Evolutionary conservation across 2,113 vertebrate species (phyloP).

Genomic region (Zosterops japonicus): DNA sequence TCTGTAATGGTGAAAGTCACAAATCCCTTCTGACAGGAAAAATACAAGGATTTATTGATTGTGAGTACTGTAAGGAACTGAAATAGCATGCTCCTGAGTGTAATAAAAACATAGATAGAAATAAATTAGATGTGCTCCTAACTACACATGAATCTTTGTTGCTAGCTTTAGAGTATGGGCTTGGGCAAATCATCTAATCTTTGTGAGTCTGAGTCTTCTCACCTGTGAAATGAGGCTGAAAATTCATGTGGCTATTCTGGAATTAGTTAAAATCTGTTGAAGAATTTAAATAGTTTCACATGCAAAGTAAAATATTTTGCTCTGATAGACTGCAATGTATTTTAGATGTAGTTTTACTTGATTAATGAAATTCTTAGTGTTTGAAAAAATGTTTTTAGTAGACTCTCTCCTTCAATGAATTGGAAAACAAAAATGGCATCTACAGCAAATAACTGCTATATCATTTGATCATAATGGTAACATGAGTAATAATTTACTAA

Average conservation of each 20-base stretch:
- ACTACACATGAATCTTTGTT: neutral
- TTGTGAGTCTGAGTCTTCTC: neutral
- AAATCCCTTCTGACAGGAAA: slow-evolving; percentile 39
- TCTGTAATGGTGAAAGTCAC: slow-evolving; percentile 25
- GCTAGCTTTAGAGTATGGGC: neutral
- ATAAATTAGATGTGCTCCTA: slow-evolving; percentile 33
- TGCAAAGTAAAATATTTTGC: neutral
- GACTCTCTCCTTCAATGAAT: neutral
- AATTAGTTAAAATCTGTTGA: neutral
- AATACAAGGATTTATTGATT: slow-evolving; percentile 41
- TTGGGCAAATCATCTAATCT: neutral
- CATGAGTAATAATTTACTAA: neutral
- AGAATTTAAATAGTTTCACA: neutral
- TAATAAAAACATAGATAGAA: slow-evolving; percentile 46
- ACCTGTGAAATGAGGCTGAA: neutral
- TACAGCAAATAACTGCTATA: neutral
- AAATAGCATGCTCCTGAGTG: slow-evolving; percentile 39
- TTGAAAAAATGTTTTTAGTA: neutral
- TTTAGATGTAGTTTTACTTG: neutral
- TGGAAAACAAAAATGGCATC: neutral
- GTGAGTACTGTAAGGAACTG: slow-evolving; percentile 36
- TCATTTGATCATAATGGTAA: neutral
- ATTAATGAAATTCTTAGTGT: neutral
- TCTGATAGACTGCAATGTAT: neutral
- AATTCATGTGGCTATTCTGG: neutral